Percentiles rank a stretch among this genome's conserved stretches.
Evolutionary conservation across 2,113 vertebrate species (phyloP).

Genomic region (Vidua macroura): DNA sequence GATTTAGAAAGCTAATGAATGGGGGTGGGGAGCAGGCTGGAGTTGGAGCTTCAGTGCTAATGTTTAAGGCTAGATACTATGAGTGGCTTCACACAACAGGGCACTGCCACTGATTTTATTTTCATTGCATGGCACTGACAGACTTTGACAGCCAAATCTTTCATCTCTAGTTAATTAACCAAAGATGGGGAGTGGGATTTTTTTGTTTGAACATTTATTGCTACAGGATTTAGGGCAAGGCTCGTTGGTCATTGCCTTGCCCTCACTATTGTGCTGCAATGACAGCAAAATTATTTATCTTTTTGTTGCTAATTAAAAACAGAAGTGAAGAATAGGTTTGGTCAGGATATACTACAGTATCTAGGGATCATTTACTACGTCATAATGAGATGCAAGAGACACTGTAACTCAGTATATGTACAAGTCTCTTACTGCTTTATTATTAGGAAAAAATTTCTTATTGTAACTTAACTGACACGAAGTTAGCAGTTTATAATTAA

Average conservation of each 20-base stretch:
- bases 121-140: constrained; percentile 47
- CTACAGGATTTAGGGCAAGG: constrained; percentile 32
- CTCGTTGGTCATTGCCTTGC: background rate
- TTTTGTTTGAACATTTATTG: constrained; percentile 10
- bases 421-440: background rate
- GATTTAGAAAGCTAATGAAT: constrained; percentile 70
- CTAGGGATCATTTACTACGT: constrained; percentile 14
- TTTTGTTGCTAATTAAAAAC: constrained; percentile 56
- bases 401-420: background rate
- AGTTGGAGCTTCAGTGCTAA: background rate
- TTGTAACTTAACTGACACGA: background rate
- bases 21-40: constrained; percentile 19
- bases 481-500: background rate
- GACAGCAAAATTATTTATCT: constrained; percentile 56
- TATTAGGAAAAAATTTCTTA: background rate
- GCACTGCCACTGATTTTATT: constrained; percentile 41
- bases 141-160: constrained; percentile 59
- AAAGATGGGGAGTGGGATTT: background rate
- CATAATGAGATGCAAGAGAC: constrained; percentile 17
- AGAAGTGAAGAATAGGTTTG: constrained; percentile 20
- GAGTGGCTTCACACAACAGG: background rate
- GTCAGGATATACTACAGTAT: background rate
- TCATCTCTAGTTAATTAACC: constrained; percentile 68
- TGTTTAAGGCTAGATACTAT: constrained; percentile 2
- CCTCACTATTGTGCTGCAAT: constrained; percentile 13